Conservation (phyloP, 2,888 invertebrate species). For the Silvanus unidentatus region DNA sequence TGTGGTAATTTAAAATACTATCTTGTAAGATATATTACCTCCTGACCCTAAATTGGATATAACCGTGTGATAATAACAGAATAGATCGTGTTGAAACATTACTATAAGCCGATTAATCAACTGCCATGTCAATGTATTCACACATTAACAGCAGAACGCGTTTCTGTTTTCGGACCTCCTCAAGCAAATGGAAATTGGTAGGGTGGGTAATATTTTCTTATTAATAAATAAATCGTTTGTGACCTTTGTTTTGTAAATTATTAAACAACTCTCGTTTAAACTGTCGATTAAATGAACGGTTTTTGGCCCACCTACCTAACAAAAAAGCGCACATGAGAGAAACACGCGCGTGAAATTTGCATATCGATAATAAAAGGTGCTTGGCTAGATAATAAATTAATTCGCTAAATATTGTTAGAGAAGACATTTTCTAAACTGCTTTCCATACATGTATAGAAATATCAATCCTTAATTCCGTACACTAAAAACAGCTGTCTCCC, state of each 20-base stretch:
- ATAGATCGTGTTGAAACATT: slow-evolving; percentile 15
- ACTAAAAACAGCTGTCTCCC: slow-evolving; percentile 49
- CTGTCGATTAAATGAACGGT: neutral
- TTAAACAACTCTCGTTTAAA: no score
- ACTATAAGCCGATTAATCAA: slow-evolving; percentile 15
- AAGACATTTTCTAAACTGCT: slow-evolving; percentile 17
- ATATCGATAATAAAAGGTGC: no score
- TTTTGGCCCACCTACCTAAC: neutral
- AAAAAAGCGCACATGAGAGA: no score
- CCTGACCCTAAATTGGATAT: slow-evolving; percentile 22
- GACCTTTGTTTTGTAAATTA: no score
- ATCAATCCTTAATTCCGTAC: slow-evolving; percentile 36
- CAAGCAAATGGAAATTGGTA: no score
- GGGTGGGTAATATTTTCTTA: no score
- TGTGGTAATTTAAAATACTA: slow-evolving; percentile 22
- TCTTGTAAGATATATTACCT: slow-evolving; percentile 23
- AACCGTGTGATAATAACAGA: slow-evolving; percentile 19
- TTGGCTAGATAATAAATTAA: no score
- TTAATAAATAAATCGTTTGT: no score
- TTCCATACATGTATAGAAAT: slow-evolving; percentile 17
- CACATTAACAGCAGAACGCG: slow-evolving; percentile 15
- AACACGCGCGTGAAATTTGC: no score
- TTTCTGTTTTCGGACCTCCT: slow-evolving; percentile 6
- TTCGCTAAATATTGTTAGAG: no score
- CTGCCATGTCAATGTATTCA: slow-evolving; percentile 19